Conservation (phyloP, 2,888 invertebrate genomes). For the Eupithecia tripunctaria region DNA sequence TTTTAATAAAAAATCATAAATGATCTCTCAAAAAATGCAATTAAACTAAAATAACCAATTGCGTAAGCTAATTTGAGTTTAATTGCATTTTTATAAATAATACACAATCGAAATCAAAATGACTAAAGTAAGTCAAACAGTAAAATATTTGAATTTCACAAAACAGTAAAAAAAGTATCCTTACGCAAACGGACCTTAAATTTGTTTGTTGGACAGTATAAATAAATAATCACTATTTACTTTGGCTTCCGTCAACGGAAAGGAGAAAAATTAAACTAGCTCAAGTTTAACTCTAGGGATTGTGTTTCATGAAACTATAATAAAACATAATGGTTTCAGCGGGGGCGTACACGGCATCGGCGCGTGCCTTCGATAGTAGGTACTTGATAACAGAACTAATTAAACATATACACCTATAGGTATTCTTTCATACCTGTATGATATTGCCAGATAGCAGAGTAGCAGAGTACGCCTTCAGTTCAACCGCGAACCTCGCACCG, state of each 20-base stretch:
- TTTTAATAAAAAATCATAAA: background rate
- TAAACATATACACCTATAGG: constrained; percentile 38
- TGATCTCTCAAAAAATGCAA: background rate
- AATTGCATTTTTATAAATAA: no score
- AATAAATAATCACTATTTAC: background rate
- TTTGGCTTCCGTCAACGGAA: background rate
- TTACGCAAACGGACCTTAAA: background rate
- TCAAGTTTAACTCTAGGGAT: background rate
- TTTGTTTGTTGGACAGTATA: background rate
- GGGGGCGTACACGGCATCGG: constrained; percentile 33
- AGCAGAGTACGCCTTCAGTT: constrained; percentile 35
- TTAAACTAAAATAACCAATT: background rate
- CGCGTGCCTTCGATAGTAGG: constrained; percentile 45
- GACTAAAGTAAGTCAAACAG: background rate
- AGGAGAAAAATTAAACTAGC: background rate
- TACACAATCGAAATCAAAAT: background rate
- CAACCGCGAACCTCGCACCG: constrained; percentile 26
- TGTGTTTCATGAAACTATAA: background rate
- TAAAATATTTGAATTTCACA: no score
- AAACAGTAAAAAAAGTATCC: background rate
- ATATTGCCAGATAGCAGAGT: constrained; percentile 22
- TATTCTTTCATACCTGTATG: constrained; percentile 28
- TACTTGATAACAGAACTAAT: constrained; percentile 46
- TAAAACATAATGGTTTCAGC: background rate
- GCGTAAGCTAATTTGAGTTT: background rate